These are phyloP conservation scores for Nesoenas mayeri DNA, from an alignment of 2,113 vertebrate species.

Conservation along the genomic window DNA sequence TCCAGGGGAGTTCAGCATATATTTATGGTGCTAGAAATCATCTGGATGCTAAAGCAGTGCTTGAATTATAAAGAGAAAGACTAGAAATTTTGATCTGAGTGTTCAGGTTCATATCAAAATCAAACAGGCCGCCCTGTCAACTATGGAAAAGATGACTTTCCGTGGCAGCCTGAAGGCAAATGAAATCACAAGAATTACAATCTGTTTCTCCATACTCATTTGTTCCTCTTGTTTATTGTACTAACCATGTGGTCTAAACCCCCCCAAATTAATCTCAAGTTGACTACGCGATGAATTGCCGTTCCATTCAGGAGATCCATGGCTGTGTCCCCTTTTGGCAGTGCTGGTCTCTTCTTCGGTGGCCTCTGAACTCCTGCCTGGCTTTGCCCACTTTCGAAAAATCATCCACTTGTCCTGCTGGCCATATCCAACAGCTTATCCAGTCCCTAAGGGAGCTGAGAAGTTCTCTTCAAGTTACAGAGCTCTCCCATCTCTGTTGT, in stretches of 20 bases:
- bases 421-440: neutral
- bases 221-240: neutral
- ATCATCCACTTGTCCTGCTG: neutral
- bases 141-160: neutral
- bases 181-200: neutral
- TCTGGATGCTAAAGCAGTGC: neutral
- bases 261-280: neutral
- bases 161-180: conserved; percentile 12
- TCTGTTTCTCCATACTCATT: neutral
- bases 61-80: neutral
- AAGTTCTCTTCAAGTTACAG: neutral
- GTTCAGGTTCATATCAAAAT: neutral
- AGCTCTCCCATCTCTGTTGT: neutral
- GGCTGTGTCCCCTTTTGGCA: neutral
- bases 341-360: neutral
- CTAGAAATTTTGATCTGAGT: neutral
- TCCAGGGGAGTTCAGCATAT: neutral
- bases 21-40: neutral
- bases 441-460: neutral
- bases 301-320: neutral
- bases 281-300: neutral
- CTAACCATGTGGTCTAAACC: neutral
- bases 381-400: neutral
- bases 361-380: neutral
- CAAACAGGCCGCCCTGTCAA: neutral